These are phyloP conservation scores for Psephotus haematonotus DNA, from an alignment of 2,113 vertebrate species.

Conservation along the genomic window DNA sequence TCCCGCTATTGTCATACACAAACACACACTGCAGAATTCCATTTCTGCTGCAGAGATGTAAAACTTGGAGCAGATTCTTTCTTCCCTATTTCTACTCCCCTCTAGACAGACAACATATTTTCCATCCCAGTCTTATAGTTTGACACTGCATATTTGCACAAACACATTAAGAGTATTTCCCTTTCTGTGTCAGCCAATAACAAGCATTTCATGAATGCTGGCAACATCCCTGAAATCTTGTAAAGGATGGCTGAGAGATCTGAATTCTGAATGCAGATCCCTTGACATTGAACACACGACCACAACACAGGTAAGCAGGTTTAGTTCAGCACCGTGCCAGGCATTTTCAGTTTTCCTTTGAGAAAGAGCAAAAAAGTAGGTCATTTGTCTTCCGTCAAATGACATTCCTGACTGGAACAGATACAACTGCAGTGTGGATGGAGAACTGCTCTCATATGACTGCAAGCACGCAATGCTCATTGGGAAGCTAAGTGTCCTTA, in stretches of 20 bases:
- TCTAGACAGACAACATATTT: background rate
- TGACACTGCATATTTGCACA: background rate
- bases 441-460: conserved; percentile 8
- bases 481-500: conserved; percentile 21
- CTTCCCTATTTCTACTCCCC: background rate
- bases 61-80: background rate
- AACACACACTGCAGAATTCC: background rate
- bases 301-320: background rate
- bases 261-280: background rate
- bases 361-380: conserved; percentile 3
- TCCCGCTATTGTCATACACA: background rate
- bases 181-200: background rate
- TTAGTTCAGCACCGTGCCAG: background rate
- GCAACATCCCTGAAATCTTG: background rate
- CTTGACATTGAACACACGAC: background rate
- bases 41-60: background rate
- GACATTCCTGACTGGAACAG: conserved; percentile 11
- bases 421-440: conserved; percentile 1
- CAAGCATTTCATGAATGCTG: background rate
- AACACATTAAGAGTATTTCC: background rate
- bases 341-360: conserved; percentile 9
- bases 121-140: background rate
- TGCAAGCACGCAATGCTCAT: conserved; percentile 32
- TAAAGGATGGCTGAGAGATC: background rate
- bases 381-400: conserved; percentile 43